Percentiles rank a stretch among this genome's conserved stretches.
These are phyloP conservation scores for Erythrocercus mccallii DNA, from an alignment of 2,113 vertebrate genomes.

Conservation along the genomic window DNA sequence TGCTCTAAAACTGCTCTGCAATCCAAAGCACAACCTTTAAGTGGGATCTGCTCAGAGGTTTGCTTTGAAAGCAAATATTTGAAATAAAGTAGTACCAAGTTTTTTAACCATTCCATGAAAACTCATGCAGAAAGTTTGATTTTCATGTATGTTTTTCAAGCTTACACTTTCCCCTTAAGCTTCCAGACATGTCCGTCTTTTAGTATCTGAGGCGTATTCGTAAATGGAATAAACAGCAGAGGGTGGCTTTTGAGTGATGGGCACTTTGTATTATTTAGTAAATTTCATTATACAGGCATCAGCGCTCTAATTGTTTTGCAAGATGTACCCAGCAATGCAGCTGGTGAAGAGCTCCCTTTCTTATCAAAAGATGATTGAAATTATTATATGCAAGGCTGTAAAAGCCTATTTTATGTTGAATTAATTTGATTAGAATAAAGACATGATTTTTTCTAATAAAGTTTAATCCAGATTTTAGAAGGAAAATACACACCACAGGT, in stretches of 20 bases:
- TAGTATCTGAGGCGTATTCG: background rate
- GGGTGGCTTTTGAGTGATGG: background rate
- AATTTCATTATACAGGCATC: conserved; percentile 21
- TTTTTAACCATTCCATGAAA: background rate
- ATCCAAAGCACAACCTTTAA: background rate
- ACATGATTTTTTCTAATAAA: background rate
- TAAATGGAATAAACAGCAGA: background rate
- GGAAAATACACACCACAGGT: background rate
- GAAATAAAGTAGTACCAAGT: background rate
- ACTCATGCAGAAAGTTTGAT: background rate
- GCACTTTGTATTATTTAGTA: conserved; percentile 18
- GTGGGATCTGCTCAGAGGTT: background rate
- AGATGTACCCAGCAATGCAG: conserved; percentile 28
- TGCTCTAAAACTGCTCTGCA: background rate
- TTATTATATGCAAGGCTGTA: background rate
- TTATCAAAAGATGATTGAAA: conserved; percentile 22
- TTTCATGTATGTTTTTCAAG: background rate
- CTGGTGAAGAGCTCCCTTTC: conserved; percentile 16
- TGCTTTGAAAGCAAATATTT: background rate
- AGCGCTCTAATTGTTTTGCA: conserved; percentile 14
- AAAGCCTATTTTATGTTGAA: conserved; percentile 9
- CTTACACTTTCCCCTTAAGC: background rate
- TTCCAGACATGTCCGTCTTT: background rate
- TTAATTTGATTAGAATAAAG: conserved; percentile 33
- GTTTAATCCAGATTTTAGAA: background rate